phyloP scores from a whole-genome alignment of 2,888 invertebrate genomes.

The Cenopis cana region DNA sequence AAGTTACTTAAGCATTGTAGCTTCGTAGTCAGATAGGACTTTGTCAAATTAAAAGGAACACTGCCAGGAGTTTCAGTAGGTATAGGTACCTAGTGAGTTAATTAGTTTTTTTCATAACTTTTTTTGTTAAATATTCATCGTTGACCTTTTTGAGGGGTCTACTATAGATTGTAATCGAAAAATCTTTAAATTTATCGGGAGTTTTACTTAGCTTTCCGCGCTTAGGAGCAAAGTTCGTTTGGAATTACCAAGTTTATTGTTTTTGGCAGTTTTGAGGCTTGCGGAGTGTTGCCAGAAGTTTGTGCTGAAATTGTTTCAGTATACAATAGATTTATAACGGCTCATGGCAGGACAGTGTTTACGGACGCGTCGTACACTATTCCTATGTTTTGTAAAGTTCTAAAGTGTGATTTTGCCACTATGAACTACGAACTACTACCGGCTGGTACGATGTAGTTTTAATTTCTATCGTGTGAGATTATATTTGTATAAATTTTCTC shows the following conservation, averaged over 20 bases:
- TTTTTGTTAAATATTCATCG: constrained; percentile 25
- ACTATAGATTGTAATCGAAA: constrained; percentile 22
- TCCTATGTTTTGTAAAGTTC: background rate
- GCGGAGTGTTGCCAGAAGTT: constrained; percentile 1
- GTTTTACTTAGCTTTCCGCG: background rate
- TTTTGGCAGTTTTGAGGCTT: constrained; percentile 8
- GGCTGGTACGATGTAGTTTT: no score
- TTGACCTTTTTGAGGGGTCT: constrained; percentile 26
- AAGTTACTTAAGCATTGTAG: constrained; percentile 14
- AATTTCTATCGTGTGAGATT: no score
- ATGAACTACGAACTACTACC: no score
- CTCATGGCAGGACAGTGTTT: constrained; percentile 5
- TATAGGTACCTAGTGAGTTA: constrained; percentile 6
- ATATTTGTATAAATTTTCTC: no score
- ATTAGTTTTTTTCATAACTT: constrained; percentile 18
- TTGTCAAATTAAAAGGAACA: background rate
- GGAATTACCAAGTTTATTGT: constrained; percentile 9
- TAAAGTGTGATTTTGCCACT: no score
- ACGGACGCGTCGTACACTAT: background rate
- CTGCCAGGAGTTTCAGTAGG: constrained; percentile 5
- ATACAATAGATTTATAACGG: background rate
- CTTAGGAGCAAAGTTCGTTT: background rate
- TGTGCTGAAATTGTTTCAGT: constrained; percentile 7
- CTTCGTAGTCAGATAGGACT: background rate
- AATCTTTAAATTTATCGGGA: constrained; percentile 13